Conservation (phyloP, 37 sponge, comb jelly and placozoan species). For the Spongilla lacustris region DNA sequence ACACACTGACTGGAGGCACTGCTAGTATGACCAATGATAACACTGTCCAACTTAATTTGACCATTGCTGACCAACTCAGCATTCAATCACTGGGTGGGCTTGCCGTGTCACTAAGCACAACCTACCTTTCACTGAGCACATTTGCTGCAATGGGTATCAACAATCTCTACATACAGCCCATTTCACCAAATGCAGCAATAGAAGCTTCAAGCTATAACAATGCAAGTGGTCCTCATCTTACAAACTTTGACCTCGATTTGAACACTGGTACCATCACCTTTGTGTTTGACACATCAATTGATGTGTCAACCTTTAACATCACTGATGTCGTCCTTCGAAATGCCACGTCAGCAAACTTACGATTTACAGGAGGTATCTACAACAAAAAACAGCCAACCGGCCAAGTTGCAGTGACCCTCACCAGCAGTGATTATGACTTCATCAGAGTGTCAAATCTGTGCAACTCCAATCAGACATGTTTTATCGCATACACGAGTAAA, state of each 20-base stretch:
- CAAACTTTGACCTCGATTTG: conserved; percentile 70
- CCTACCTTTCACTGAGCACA: conserved; percentile 69
- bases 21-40: conserved; percentile 8
- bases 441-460: conserved; percentile 56
- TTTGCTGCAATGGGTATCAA: conserved; percentile 66
- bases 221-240: conserved; percentile 53
- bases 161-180: conserved; percentile 38
- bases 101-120: conserved; percentile 60
- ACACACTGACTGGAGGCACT: conserved; percentile 82
- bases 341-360: conserved; percentile 2
- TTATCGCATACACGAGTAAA: conserved; percentile 42
- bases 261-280: conserved; percentile 69
- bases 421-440: conserved; percentile 51
- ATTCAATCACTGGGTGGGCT: conserved; percentile 55
- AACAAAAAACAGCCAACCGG: conserved; percentile 16
- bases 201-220: conserved; percentile 54
- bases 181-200: conserved; percentile 45
- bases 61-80: conserved; percentile 50
- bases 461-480: conserved; percentile 35
- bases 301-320: conserved; percentile 39
- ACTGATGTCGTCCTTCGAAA: conserved; percentile 59
- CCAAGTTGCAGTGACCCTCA: conserved; percentile 36
- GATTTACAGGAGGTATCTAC: conserved; percentile 45
- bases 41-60: conserved; percentile 43
- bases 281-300: conserved; percentile 69